Conservation (phyloP, 2,888 invertebrate species). For the Lasioglossum leucozonium region DNA sequence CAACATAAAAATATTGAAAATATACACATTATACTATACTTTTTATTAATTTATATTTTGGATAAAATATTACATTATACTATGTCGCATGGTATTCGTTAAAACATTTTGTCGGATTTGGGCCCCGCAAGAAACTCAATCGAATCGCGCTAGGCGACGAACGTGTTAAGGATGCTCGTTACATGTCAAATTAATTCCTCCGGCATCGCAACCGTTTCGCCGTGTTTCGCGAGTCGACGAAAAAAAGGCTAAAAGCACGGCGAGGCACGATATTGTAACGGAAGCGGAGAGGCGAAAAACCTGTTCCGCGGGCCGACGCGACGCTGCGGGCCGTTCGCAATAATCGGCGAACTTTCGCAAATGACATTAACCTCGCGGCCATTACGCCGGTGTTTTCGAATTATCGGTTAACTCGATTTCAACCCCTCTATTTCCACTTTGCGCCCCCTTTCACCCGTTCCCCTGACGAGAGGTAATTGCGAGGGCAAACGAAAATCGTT, state of each 20-base stretch:
- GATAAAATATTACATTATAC: no score
- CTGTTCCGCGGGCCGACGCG: not conserved
- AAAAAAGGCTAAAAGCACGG: not conserved
- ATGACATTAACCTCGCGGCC: conserved; percentile 13
- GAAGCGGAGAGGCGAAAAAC: not conserved
- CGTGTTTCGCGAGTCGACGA: not conserved
- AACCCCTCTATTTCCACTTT: not conserved
- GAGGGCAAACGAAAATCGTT: conserved; percentile 8
- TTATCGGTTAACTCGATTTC: conserved; percentile 9
- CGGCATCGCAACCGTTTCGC: not conserved
- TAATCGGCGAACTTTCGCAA: conserved; percentile 18
- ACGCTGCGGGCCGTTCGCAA: not conserved
- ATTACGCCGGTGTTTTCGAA: conserved; percentile 9
- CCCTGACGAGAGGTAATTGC: not conserved
- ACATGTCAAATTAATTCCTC: not conserved
- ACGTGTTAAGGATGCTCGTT: not conserved
- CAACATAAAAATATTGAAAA: no score
- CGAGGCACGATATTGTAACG: not conserved
- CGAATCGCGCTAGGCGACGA: no score
- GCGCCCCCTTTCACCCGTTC: not conserved
- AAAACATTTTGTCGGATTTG: no score
- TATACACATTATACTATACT: no score
- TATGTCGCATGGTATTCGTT: no score
- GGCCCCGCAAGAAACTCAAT: no score
- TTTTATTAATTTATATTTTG: no score